Base-by-base conservation (phyloP, 2,888 invertebrate genomes). In the Temnothorax ravouxi region DNA sequence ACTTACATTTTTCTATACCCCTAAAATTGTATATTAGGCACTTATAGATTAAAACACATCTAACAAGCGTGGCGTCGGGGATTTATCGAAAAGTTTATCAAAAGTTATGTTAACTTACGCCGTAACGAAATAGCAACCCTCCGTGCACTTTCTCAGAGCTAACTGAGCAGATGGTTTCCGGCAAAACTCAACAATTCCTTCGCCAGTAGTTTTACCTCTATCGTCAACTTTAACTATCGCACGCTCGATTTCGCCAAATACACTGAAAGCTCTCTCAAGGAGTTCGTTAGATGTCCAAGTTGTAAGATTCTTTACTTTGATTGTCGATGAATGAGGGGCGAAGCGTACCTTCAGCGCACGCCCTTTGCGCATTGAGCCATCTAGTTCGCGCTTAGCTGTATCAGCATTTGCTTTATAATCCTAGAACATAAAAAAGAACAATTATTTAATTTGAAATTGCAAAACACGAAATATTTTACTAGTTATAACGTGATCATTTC, bases 191-290 rank as follows among this genome's bases (percentile, higher is more conserved):
- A 99, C 97, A 84, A 99, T 97, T 47, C 99, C 99, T 95, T 99
- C 99, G 6, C 99, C 99, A 34, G 98, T 97, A n/a, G 98, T 97
- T 94, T 98, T 98, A 80, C 99, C 99, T 93, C 99, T 97, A 92
- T 99, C 99, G 95, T 99, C 99, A 38, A 99, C 99, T 91, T 97
- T 97, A 0, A 99, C 99, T 87, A 98, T 97, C 3, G 99, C 99
- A 80, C 98, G 96, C 95, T 99, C 99, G 92, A 99, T 96, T 95
- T 98, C 98, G 4, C 99, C 99, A 93, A 99, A 99, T 25, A 98
- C 97, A 89, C 97, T 97, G 94, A 99, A 99, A 0, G 98, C 97
- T 89, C 97, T 97, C 93, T 98, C 98, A 3, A 99, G 95, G 71
- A 99, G 95, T 94, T 99, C 99, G 95, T 99, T 99, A 0, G 99